Percentiles rank a stretch among this genome's conserved stretches.
phyloP scores from a whole-genome alignment of 37 sponge, comb jelly and placozoan genomes.

The Mnemiopsis leidyi region DNA sequence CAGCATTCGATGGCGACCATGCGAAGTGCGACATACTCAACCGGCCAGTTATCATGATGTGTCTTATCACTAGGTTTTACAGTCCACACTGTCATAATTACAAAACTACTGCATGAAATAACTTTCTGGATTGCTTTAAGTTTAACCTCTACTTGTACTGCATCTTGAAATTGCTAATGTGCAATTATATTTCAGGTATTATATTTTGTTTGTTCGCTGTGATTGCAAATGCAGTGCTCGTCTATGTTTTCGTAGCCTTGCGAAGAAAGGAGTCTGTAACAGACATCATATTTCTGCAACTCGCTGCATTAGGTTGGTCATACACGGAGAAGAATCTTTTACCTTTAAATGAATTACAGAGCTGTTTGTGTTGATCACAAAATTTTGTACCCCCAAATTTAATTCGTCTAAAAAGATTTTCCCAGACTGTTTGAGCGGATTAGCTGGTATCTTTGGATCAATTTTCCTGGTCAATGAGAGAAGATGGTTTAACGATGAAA shows the following conservation, averaged over 20 bases:
- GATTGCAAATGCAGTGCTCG: constrained; percentile 5
- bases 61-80: too few species aligned
- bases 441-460: constrained; percentile 40
- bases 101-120: too few species aligned
- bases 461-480: constrained; percentile 54
- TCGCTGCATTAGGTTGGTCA: constrained; percentile 52
- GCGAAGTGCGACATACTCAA: too few species aligned
- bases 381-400: too few species aligned
- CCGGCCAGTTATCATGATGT: too few species aligned
- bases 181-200: constrained; percentile 22
- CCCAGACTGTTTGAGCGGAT: constrained; percentile 47
- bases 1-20: too few species aligned
- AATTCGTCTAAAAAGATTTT: too few species aligned
- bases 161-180: neutral
- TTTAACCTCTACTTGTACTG: too few species aligned
- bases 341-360: neutral
- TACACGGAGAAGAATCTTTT: neutral
- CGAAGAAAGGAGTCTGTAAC: constrained; percentile 23
- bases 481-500: constrained; percentile 18
- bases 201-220: neutral
- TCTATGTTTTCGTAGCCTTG: neutral
- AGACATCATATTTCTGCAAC: constrained; percentile 57
- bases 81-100: too few species aligned
- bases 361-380: neutral
- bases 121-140: too few species aligned